These are phyloP conservation scores for Acheta domesticus DNA, from an alignment of 2,888 invertebrate species.

Conservation along the genomic window DNA sequence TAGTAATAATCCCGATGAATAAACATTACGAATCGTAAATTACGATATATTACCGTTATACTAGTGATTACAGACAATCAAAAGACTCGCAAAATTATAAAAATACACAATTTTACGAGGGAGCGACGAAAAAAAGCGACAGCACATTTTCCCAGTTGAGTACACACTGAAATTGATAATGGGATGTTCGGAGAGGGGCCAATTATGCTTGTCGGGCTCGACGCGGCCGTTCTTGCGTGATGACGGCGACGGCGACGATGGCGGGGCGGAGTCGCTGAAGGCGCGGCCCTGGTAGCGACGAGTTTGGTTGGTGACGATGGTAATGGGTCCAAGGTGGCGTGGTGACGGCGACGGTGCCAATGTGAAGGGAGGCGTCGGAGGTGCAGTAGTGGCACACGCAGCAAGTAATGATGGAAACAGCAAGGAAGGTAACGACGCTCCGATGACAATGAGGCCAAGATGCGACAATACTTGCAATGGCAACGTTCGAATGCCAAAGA, in stretches of 20 bases:
- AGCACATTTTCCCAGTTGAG: not conserved
- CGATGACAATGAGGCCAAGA: too few relatives aligned
- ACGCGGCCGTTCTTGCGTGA: too few relatives aligned
- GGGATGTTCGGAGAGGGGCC: not conserved
- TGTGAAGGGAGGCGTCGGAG: too few relatives aligned
- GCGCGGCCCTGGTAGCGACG: too few relatives aligned
- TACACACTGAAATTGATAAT: conserved; percentile 18
- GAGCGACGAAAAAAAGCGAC: not conserved
- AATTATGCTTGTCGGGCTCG: not conserved
- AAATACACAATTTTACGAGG: conserved; percentile 9
- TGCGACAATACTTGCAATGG: too few relatives aligned
- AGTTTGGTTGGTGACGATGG: not conserved
- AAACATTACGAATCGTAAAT: not conserved
- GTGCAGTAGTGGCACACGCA: too few relatives aligned
- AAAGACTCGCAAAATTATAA: not conserved
- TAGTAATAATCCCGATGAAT: not conserved
- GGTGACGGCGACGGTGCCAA: not conserved
- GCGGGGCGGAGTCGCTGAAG: too few relatives aligned
- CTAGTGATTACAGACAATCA: not conserved
- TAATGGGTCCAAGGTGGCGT: not conserved
- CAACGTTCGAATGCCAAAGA: too few relatives aligned
- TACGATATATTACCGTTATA: not conserved
- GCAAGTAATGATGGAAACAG: too few relatives aligned
- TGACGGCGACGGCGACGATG: too few relatives aligned
- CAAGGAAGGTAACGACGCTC: too few relatives aligned